Percentiles rank a stretch among this genome's conserved stretches.
These are phyloP conservation scores for Odontamblyopus lacepedii DNA, from an alignment of 2,797 vertebrate species.

Conservation along the genomic window DNA sequence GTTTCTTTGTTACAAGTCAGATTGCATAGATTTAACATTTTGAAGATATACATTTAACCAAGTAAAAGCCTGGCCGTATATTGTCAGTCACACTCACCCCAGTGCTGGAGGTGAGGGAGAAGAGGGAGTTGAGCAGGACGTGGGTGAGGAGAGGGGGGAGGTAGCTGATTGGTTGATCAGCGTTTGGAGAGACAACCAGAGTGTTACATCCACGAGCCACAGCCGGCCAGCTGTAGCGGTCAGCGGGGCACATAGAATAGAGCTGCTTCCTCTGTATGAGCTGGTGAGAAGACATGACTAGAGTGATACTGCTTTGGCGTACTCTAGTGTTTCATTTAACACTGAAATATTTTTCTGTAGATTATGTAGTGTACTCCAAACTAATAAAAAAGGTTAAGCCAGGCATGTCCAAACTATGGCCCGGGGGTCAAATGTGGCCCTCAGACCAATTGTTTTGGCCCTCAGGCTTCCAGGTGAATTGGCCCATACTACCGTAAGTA, in stretches of 20 bases:
- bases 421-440: no score
- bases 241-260: conserved; percentile 65
- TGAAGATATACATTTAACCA: no score
- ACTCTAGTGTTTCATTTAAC: background rate
- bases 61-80: no score
- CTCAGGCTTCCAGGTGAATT: no score
- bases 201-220: conserved; percentile 83
- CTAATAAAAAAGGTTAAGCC: background rate
- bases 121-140: conserved; percentile 73
- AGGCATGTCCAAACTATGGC: no score
- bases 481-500: no score
- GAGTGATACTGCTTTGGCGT: background rate
- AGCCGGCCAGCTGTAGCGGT: conserved; percentile 87
- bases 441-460: no score
- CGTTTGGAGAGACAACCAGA: conserved; percentile 76
- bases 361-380: background rate
- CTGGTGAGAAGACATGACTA: conserved; percentile 58
- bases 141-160: conserved; percentile 85
- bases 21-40: no score
- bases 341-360: background rate
- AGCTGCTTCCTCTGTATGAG: conserved; percentile 69
- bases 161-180: conserved; percentile 82
- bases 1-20: no score
- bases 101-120: conserved; percentile 56
- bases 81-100: conserved; percentile 79